Evolutionary conservation across 2,113 vertebrate genomes (phyloP).

Genomic region (Scytalopus superciliaris): DNA sequence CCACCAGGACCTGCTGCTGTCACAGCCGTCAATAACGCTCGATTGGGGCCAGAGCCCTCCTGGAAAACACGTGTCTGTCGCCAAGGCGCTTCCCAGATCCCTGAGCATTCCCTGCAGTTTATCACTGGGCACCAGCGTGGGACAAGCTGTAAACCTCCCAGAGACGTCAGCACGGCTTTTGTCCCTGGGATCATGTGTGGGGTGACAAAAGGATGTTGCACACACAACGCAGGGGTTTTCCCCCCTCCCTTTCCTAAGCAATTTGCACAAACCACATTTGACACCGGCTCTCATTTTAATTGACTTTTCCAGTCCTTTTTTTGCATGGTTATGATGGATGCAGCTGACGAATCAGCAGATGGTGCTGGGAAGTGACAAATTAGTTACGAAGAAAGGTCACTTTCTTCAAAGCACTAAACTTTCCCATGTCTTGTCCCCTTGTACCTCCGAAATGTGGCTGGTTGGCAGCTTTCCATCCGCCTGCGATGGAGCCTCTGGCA

Average conservation of each 20-base stretch:
- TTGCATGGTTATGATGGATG: conserved; percentile 29
- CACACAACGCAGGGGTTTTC: background rate
- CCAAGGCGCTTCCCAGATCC: background rate
- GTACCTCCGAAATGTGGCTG: conserved; percentile 14
- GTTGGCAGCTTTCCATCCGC: conserved; percentile 31
- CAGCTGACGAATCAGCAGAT: conserved; percentile 61
- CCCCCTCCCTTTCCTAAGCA: background rate
- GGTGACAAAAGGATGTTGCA: background rate
- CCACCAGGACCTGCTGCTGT: background rate
- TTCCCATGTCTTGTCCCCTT: background rate
- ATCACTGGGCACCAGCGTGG: background rate
- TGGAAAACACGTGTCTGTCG: background rate
- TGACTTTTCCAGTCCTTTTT: conserved; percentile 31
- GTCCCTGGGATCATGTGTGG: background rate
- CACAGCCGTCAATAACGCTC: background rate
- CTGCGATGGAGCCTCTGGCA: background rate
- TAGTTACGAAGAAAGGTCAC: conserved; percentile 64
- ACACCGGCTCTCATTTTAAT: background rate
- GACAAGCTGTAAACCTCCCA: background rate
- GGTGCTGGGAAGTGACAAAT: conserved; percentile 61
- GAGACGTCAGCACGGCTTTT: background rate
- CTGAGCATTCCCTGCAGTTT: background rate
- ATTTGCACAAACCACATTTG: background rate
- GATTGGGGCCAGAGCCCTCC: background rate
- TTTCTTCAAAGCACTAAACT: conserved; percentile 55